Percentiles rank a stretch among this genome's conserved stretches.
phyloP scores from a whole-genome alignment of 1,140 invertebrate species.

The Cotesia typhae region DNA sequence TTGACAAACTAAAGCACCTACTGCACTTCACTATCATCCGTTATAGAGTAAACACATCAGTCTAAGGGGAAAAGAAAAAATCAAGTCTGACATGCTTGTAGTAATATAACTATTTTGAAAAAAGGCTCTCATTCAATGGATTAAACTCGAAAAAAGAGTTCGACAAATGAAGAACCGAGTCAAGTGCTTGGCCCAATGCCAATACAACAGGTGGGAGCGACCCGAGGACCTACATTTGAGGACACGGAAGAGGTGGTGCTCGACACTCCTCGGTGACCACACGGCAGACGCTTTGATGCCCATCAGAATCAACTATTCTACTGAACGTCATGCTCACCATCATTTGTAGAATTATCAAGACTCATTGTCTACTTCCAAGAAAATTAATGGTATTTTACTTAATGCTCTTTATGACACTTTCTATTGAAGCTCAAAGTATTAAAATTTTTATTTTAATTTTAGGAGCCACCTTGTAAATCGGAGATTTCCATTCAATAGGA shows the following conservation, averaged over 20 bases:
- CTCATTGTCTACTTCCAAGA: not conserved
- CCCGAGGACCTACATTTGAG: slow-evolving; percentile 35
- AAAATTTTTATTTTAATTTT: not conserved
- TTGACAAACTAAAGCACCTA: slow-evolving; percentile 7
- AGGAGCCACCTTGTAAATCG: no score
- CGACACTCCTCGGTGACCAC: slow-evolving; percentile 30
- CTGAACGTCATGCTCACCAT: not conserved
- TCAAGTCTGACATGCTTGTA: not conserved
- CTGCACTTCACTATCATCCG: not conserved
- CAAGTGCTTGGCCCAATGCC: slow-evolving; percentile 21
- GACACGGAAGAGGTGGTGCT: slow-evolving; percentile 37
- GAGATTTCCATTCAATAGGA: no score
- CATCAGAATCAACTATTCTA: slow-evolving; percentile 16
- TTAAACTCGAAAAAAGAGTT: not conserved
- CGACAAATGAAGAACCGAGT: slow-evolving; percentile 16
- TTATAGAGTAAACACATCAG: not conserved
- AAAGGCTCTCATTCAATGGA: not conserved
- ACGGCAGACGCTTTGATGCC: slow-evolving; percentile 5
- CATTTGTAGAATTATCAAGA: not conserved
- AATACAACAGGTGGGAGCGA: slow-evolving; percentile 27
- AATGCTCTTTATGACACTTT: no score
- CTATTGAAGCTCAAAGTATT: not conserved
- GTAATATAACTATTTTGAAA: not conserved
- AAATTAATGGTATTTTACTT: no score
- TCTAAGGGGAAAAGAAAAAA: not conserved